Base-by-base conservation (phyloP, 2,888 invertebrate species). In the Cantharis flavilabris region DNA sequence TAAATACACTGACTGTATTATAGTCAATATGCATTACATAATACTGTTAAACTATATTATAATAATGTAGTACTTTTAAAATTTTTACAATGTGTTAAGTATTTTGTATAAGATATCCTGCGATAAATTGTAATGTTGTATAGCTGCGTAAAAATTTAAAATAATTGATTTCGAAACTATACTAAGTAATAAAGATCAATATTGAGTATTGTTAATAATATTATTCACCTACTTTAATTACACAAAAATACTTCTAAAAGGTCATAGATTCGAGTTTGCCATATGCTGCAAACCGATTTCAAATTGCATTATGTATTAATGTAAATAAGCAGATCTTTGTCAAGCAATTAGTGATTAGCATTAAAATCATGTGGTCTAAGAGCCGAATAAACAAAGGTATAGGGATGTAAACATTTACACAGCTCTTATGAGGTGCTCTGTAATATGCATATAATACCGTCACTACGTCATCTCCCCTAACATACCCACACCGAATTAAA, bases 391-490 rank as follows among this genome's bases (percentile, higher is more conserved):
- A 87, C 85, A 86, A 80, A 81, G 81, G 75, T 80, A 81, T 79
- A 82, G 84, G 83, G 84, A 82, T 78, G 85, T 84, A 86, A 87
- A 87, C 86, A 87, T 88, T 88, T 87, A 83, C 85, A 77, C 80
- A 85, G 85, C 88, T 86, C 88, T 87, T 81, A 83, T 83, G 81
- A 83, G 83, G 81, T 77, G 79, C 80, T 77, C 82, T 80, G 80
- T 83, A 84, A 84, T 84, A 84, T 83, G 83, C 80, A 82, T 81
- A 81, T 82, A 80, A 78, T 73, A 79, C 78, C 81, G 79, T 78
- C 76, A 76, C 73, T 67, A 69, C 71, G 76, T 73, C 73, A 74
- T 78, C 75, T 75, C 80, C 79, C 77, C 76, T 49, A 49, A 49
- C 1, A 16, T 26, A 26, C 26, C 26, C 26, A 26, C 13, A 49